Evolutionary conservation across 92 coral and sea anemone species (phyloP), one percentile per base, ranked within the genome.

Genomic region (Phenganax marumi): DNA sequence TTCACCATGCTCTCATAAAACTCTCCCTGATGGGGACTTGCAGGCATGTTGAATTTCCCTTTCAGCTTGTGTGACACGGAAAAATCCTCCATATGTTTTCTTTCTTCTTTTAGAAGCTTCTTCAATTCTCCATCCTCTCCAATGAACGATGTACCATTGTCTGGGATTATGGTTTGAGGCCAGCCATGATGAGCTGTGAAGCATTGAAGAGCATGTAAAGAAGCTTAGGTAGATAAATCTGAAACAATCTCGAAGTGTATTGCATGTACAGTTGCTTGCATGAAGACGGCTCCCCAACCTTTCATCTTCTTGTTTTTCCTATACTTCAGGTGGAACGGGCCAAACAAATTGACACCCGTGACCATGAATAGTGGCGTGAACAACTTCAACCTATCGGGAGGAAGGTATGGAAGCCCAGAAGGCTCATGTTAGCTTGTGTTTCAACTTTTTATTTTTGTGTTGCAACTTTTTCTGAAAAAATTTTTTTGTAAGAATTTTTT

Each of bases 21-120:
- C 23, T 75, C 90, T 43, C 90, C 90, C 61, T 87, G 87, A 25
- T 77, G 87, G 16, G 87, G 87, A 52, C 88, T 87, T 24, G n/a
- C 25, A 11, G 88, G 88, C 3, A 84, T 76, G 55, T 81, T 83
- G 71, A 87, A 87, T 47, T 26, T 58, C 86, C 87, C 75, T 17
- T 58, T 73, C 2, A 87, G n/a, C 72, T 76, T 87, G 66, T 88
- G 82, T 21, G 10, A 10, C 68, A 60, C 68, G 7, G 68, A n/a
- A n/a, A 8, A 60, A 60, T 60, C 68, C 18, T 60, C 68, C 9
- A 60, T n/a, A 7, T 60, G 10, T n/a, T n/a, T 9, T 52, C 55
- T 71, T 46, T 55, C 23, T 33, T 50, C 77, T 71, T 71, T 50
- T 2, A 87, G 3, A 54, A 87, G 70, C 84, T 66, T 63, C 19